Base-by-base conservation (phyloP, 2,888 invertebrate species). In the Drosophila paramelanica region DNA sequence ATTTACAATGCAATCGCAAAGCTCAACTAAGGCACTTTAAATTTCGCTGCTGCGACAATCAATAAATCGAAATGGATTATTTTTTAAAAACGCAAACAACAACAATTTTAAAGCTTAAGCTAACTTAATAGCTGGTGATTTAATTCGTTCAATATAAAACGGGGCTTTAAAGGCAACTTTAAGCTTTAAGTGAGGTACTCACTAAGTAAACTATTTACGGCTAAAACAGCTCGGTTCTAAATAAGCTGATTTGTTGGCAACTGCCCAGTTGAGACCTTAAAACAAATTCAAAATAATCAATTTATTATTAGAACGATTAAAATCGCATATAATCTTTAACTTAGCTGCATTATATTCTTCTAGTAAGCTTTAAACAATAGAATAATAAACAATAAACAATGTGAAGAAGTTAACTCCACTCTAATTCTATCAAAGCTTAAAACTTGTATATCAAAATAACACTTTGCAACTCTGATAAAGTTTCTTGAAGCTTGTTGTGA, bases 1-100 rank as follows among this genome's bases (percentile, higher is more conserved):
- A 64, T 65, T 75, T 73, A 46, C 64, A 67, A 27, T 38, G 31
- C 41, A 46, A 56, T 58, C 45, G 67, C 39, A 51, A 56, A 49
- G 49, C 47, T 20, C 14, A 17, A 33, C 41, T 46, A 58, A 58
- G 31, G 36, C 46, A 23, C 60, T 61, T 39, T 23, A 46, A 59
- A 27, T 0, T 43, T 11, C 17, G 8, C 5, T 2, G 3, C 23
- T 31, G n/a, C 13, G 41, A 36, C 20, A 46, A 33, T 33, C 33
- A 52, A 39, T 58, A 25, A 46, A 46, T 62, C 25, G 4, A 31
- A 69, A 27, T 23, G 7, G 5, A 38, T 41, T 38, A 11, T n/a
- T 25, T 39, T 23, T 45, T 36, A 20, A 45, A 20, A 45, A 41
- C 2, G 3, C 43, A 23, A 23, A 53, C 3, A 14, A 33, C 55